phyloP scores from a whole-genome alignment of 1,140 invertebrate genomes.

The Dendroctonus valens region DNA sequence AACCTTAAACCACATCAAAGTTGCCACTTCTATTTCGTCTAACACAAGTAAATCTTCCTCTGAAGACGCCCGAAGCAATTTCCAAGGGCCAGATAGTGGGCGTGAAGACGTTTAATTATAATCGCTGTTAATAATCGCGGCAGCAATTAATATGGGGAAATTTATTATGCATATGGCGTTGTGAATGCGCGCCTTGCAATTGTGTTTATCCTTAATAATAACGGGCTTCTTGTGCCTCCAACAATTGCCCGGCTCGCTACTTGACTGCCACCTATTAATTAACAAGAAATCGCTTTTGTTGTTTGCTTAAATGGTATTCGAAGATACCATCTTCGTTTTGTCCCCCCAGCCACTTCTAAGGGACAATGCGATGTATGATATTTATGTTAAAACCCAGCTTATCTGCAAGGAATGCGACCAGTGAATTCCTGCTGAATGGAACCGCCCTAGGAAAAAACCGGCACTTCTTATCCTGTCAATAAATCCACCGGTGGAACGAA shows the following conservation, averaged over 20 bases:
- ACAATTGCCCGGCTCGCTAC: slow-evolving; percentile 19
- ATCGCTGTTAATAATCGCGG: slow-evolving; percentile 19
- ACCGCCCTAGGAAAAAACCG: no score
- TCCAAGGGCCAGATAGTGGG: slow-evolving; percentile 1
- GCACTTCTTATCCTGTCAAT: slow-evolving; percentile 2
- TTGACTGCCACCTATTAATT: slow-evolving; percentile 23
- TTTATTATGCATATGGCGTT: slow-evolving; percentile 26
- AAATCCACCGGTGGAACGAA: neutral
- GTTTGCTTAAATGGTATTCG: slow-evolving; percentile 19
- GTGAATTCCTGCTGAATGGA: no score
- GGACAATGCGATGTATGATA: no score
- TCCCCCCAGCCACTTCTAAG: neutral
- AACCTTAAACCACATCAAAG: no score
- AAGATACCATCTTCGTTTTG: slow-evolving; percentile 10
- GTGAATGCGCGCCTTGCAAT: slow-evolving; percentile 16
- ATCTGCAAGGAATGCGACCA: no score
- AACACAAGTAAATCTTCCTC: no score
- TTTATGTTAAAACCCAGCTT: no score
- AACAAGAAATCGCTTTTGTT: slow-evolving; percentile 21
- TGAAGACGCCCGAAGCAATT: no score
- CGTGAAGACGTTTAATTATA: slow-evolving; percentile 25
- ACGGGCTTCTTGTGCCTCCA: slow-evolving; percentile 18
- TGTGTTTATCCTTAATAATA: slow-evolving; percentile 18
- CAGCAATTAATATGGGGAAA: slow-evolving; percentile 21
- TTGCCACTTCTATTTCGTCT: no score